phyloP scores from a whole-genome alignment of 1,140 invertebrate species.

The Steinernema khuongi region DNA sequence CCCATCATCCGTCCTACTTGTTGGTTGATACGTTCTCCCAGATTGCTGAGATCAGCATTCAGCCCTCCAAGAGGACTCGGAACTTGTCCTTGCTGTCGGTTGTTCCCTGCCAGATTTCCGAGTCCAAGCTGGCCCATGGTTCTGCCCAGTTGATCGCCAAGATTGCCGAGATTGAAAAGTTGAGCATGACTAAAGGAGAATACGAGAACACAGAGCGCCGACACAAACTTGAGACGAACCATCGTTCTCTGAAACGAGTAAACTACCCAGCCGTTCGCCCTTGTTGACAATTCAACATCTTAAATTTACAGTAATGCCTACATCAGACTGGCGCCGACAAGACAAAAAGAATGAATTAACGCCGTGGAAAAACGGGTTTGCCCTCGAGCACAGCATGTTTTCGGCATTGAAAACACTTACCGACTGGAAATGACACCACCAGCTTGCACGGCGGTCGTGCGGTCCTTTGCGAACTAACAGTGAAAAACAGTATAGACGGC shows the following conservation, averaged over 20 bases:
- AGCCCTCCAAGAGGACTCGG: neutral
- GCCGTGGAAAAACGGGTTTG: conserved; percentile 8
- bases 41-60: neutral
- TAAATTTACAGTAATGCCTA: neutral
- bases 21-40: neutral
- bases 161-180: neutral
- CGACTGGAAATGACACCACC: neutral
- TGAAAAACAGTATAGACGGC: neutral
- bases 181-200: neutral
- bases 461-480: neutral
- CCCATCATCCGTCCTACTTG: neutral
- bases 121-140: neutral
- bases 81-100: neutral
- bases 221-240: neutral
- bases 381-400: neutral
- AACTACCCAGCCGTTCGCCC: neutral
- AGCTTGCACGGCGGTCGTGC: neutral
- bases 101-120: neutral
- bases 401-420: neutral
- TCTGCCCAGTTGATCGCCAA: neutral
- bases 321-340: neutral
- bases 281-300: neutral
- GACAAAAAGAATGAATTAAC: neutral
- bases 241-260: conserved; percentile 5
- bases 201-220: neutral